A percentile compares a stretch with the other conserved stretches of the same genome.
Conservation (phyloP, 23 tunicate species). For the Ciona savignyi region DNA sequence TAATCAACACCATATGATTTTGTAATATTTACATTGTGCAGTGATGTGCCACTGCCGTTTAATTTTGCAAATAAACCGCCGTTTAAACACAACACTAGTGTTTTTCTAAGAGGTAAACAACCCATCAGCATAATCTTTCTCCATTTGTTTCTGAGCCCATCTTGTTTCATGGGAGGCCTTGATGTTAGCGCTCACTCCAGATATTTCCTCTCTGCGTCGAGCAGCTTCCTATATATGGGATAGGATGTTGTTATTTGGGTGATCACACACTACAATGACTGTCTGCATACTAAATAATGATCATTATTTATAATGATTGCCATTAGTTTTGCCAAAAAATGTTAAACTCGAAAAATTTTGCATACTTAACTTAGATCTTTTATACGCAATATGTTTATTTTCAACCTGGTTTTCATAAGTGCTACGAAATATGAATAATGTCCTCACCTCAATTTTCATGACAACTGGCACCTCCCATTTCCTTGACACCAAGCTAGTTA, state of each 20-base stretch:
- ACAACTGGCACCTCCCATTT: conserved; percentile 54
- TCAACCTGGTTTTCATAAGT: too few species aligned
- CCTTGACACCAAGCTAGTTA: conserved; percentile 44
- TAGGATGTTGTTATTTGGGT: not conserved
- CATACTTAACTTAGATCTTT: not conserved
- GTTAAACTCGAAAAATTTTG: not conserved
- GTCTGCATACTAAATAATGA: too few species aligned
- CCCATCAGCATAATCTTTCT: too few species aligned
- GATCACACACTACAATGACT: too few species aligned
- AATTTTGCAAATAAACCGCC: not conserved
- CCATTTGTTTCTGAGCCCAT: conserved; percentile 60
- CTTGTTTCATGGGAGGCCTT: conserved; percentile 33
- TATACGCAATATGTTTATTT: not conserved
- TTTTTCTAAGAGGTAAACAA: too few species aligned
- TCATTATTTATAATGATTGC: too few species aligned
- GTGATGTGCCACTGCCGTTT: not conserved
- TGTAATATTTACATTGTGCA: not conserved
- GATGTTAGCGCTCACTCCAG: conserved; percentile 57
- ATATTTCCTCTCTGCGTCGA: conserved; percentile 54
- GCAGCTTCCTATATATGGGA: conserved; percentile 57
- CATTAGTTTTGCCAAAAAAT: not conserved
- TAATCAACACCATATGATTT: not conserved
- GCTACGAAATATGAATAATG: too few species aligned
- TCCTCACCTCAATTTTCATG: conserved; percentile 53
- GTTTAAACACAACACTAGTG: too few species aligned